Conservation (phyloP, 2,888 invertebrate genomes). For the Lysandra coridon region DNA sequence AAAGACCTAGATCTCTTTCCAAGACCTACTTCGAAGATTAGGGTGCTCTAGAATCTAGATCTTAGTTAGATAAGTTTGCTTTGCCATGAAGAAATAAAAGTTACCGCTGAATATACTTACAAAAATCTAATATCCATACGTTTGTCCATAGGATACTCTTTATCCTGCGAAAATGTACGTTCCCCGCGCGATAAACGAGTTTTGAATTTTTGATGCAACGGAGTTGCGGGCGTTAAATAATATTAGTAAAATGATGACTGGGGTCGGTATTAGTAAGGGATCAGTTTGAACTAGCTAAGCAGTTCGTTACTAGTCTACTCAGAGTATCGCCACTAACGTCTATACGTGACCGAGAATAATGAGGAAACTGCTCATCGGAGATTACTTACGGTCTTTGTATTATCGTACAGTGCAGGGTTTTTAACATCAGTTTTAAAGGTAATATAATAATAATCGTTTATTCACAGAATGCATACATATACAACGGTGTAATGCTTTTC, state of each 20-base stretch:
- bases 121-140: no score
- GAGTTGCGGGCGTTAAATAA: background rate
- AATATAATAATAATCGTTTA: no score
- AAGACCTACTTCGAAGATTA: background rate
- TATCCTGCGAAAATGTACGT: no score
- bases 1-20: background rate
- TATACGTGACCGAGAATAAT: conserved; percentile 1
- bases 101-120: no score
- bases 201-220: no score
- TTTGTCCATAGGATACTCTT: no score
- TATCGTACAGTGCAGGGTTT: background rate
- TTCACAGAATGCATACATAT: no score
- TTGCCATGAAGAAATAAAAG: no score
- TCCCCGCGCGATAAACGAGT: no score
- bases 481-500: no score
- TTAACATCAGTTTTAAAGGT: background rate
- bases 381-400: background rate
- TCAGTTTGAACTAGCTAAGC: conserved; percentile 1
- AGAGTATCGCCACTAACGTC: background rate
- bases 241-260: background rate
- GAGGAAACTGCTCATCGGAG: background rate
- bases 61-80: background rate
- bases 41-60: background rate
- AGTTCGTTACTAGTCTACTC: background rate
- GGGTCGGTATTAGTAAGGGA: background rate